Evolutionary conservation across 2,888 invertebrate species (phyloP), one percentile per base, ranked within the genome.

Genomic region (Synanthedon vespiformis): DNA sequence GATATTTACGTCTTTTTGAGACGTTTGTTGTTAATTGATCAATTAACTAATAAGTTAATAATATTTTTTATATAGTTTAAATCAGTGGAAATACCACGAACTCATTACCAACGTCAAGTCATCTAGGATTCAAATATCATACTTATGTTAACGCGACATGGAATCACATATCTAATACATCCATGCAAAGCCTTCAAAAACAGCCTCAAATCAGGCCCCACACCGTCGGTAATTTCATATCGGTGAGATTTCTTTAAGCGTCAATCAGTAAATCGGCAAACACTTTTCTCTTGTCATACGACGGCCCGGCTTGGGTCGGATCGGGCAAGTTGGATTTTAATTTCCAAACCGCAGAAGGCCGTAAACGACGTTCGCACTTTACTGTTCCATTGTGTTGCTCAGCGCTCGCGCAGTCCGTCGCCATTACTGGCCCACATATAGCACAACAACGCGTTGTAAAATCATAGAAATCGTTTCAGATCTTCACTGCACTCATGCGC

Each of bases 261-360:
- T 22, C 22, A 5, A 22, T 57, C 53, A 52, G 56, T 55, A 56
- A 58, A 56, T 53, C 54, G 34, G 13, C 54, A 47, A 54, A 51
- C 51, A 50, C 59, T 58, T 34, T 34, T 59, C 44, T 44, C 44
- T 14, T 6, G 14, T 60, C 61, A 53, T 65, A 66, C 56, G 58
- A 64, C 3, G 13, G 11, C 59, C 68, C 67, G 74, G 78, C 34
- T 34, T 34, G 2, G 34, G 57, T 58, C 68, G 67, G 74, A 79
- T 82, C 76, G 74, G 72, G 67, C 71, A 71, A 75, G 75, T 70
- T 68, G 67, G 72, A 85, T 88, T 88, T 88, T 88, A 87, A 88
- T 88, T 88, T 84, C 85, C 78, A 82, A 86, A 87, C 88, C 88
- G 79, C 86, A 85, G 71, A 61, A 67, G 66, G 72, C 75, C 71